Base-by-base conservation (phyloP, 2,113 vertebrate genomes). In the Nansenia antarctica region DNA sequence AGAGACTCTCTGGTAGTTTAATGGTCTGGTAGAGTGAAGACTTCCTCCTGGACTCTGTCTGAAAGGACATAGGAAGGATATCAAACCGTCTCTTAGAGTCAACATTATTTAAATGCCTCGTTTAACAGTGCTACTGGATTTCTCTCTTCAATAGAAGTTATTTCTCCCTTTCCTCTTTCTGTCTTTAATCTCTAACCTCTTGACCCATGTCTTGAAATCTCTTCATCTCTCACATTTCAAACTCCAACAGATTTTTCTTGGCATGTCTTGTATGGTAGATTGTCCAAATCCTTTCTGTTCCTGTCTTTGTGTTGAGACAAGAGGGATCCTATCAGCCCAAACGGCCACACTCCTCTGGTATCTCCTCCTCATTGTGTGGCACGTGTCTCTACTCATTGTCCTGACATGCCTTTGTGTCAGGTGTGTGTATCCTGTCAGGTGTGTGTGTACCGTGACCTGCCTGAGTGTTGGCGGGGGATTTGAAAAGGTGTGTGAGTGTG, bases 311-410 rank as follows among this genome's bases (percentile, higher is more conserved):
- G 69, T 15, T 2, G 0, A 24, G 45, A 71, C 70, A 74, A 72
- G 24, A 62, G 35, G 1, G 39, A 55, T 24, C 22, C 11, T 0
- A 2, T 0, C 52, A 9, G 30, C 45, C 67, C 73, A 82, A 86
- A 85, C 73, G 2, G 73, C 66, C 82, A 61, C 72, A 20, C 53
- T 58, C 55, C 60, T 77, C 66, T 72, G 49, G 31, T 73, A 11
- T 67, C 63, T 1, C 1, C 5, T 5, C 24, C 9, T n/a, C 60
- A 65, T 80, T 73, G 62, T 81, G 73, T 2, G 75, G 3, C 67
- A 24, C 34, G 70, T 84, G 84, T 69, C 62, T 24, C 30, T 62
- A 22, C 57, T 72, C 26, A 58, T 37, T 71, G 69, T 72, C 1
- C 31, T 20, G 2, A 61, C 20, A 24, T 1, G 32, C 53, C 63